Evolutionary conservation across 2,888 invertebrate species (phyloP), one percentile per base, ranked within the genome.

Genomic region (Ashinkailepas kermadecensis): DNA sequence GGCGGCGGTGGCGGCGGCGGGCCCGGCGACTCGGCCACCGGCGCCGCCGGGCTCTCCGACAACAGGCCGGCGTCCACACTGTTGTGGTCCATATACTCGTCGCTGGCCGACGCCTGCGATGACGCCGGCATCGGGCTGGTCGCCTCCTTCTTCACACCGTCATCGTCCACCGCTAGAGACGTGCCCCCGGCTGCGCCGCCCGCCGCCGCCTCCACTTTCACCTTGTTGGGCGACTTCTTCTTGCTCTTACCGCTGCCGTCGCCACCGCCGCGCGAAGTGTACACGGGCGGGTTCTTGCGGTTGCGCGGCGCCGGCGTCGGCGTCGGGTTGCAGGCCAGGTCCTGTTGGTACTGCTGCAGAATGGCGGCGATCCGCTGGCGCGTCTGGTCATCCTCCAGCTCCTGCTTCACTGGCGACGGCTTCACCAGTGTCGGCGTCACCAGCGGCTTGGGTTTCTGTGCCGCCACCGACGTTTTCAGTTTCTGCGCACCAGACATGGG

Each of bases 221-320:
- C 59, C 62, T 84, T 84, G 11, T 80, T 83, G 78, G 81, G 82
- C 81, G 82, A 83, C 65, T 84, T 84, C 82, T 84, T 84, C 64
- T 84, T 84, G 80, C 80, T 83, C 59, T 83, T 83, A 58, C 83
- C 82, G 70, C 83, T 83, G 21, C 83, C 83, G 59, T 84, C 84
- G 59, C 83, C 83, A 58, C 83, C 83, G 21, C 83, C 83, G 58
- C 83, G 83, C 67, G 81, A 83, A 54, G 83, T 83, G 54, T 83
- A 83, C 23, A 83, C 83, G 4, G 84, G 84, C 64, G 83, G 83
- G 80, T 84, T 84, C 65, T 84, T 84, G 56, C 84, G 81, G 78
- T 84, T 84, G 6, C 84, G 81, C n/a, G 84, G 84, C 56, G 84
- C 84, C 80, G 84, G 84, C 70, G 83, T 83, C 39, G 83, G 84